Percentiles rank a stretch among this genome's conserved stretches.
These are phyloP conservation scores for Athene cunicularia DNA, from an alignment of 2,113 vertebrate genomes.

Conservation along the genomic window DNA sequence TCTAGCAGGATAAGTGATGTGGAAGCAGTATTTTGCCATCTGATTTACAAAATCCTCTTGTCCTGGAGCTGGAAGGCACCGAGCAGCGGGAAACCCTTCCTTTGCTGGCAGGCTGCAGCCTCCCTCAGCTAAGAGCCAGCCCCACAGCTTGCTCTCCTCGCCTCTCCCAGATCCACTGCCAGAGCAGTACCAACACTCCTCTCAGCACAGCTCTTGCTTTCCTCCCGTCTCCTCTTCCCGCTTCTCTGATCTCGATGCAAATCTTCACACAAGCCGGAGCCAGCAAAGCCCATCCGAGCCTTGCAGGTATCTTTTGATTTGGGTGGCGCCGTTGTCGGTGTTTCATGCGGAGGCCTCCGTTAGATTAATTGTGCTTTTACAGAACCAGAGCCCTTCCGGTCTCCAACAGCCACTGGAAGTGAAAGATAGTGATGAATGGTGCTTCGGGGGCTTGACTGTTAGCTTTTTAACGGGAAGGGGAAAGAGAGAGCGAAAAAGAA, in stretches of 20 bases:
- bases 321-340: background rate
- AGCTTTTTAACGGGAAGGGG: background rate
- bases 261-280: background rate
- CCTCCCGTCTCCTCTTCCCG: background rate
- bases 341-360: background rate
- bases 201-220: background rate
- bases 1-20: background rate
- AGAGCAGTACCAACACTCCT: background rate
- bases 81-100: background rate
- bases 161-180: background rate
- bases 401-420: background rate
- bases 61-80: background rate
- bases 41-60: background rate
- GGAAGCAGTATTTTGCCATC: background rate
- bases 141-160: background rate
- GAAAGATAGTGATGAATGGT: background rate
- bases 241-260: slow-evolving; percentile 15
- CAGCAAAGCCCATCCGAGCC: background rate
- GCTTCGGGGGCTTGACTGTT: background rate
- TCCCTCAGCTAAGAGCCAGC: background rate
- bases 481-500: background rate
- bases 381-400: background rate
- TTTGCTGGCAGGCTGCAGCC: background rate
- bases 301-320: background rate
- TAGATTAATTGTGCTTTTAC: background rate